Evolutionary conservation across 2,797 vertebrate genomes (phyloP), one percentile per base, ranked within the genome.

Genomic region (Paedocypris micromegethes): DNA sequence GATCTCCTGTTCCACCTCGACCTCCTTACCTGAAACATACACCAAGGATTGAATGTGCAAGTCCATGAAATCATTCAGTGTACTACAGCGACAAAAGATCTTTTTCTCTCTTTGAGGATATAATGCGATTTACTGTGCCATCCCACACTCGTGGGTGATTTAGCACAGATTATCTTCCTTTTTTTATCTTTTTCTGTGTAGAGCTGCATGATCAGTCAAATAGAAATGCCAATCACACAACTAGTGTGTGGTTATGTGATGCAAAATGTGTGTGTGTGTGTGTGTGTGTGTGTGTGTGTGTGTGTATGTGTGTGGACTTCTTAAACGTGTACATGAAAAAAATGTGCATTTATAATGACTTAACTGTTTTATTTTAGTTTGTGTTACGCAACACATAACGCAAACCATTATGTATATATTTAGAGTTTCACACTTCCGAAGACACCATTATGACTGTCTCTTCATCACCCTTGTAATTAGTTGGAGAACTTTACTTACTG

Each of bases 121-220:
- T 79, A 81, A 82, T 79, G 72, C 73, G 75, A 82, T 75, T 81
- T 83, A 75, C 78, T 74, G 58, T 65, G 74, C 71, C 57, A 23
- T 23, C 23, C 23, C 23, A 23, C 23, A 56, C 72, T 69, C 64
- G 64, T 76, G 75, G 81, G 75, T 67, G 59, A 57, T 74, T 80
- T 83, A 77, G 73, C 75, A 45, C 66, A 64, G 74, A 73, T 79
- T 64, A 40, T 71, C 23, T 23, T 23, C 46, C 42, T 64, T 68
- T 71, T 64, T 51, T 47, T 8, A 41, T 56, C 67, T 72, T 44
- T 40, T 45, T 49, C 5, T 41, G 7, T 38, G 49, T 50, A 52
- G 59, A 60, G 64, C 53, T 23, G 8, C 9, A 39, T 23, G 7
- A 42, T 3, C 8, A 50, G n/a, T 50, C 6, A 4, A 23, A 23